A percentile compares a stretch with the other conserved stretches of the same genome.
phyloP scores from a whole-genome alignment of 1,140 invertebrate species.

The Melanaphis sacchari region DNA sequence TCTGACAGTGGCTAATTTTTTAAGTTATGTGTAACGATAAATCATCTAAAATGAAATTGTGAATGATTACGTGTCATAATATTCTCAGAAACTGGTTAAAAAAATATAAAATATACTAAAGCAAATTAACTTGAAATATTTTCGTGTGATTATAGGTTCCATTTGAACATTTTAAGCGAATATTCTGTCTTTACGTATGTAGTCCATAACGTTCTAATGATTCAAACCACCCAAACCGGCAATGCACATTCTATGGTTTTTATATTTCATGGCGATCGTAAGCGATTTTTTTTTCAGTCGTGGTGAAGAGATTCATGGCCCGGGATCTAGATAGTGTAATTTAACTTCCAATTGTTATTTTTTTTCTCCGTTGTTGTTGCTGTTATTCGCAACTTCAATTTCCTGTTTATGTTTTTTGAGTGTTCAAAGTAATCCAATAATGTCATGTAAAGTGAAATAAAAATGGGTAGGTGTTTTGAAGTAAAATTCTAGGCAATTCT shows the following conservation, averaged over 20 bases:
- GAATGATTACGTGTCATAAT: neutral
- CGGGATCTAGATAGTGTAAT: neutral
- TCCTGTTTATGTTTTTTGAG: conserved; percentile 53
- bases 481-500: conserved; percentile 53
- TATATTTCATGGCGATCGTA: conserved; percentile 21
- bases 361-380: neutral
- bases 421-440: conserved; percentile 55
- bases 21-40: neutral
- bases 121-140: neutral
- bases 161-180: neutral
- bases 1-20: neutral
- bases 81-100: neutral
- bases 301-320: neutral
- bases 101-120: neutral
- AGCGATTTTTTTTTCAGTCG: neutral
- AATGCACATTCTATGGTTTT: neutral
- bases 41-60: neutral
- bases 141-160: neutral
- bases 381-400: conserved; percentile 27
- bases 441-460: conserved; percentile 55
- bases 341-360: conserved; percentile 43
- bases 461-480: conserved; percentile 46
- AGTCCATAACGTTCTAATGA: neutral
- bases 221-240: neutral
- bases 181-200: neutral